Percentiles rank a stretch among this genome's conserved stretches.
These are phyloP conservation scores for Capreolus pygargus DNA, from an alignment of 2,113 vertebrate species.

Conservation along the genomic window DNA sequence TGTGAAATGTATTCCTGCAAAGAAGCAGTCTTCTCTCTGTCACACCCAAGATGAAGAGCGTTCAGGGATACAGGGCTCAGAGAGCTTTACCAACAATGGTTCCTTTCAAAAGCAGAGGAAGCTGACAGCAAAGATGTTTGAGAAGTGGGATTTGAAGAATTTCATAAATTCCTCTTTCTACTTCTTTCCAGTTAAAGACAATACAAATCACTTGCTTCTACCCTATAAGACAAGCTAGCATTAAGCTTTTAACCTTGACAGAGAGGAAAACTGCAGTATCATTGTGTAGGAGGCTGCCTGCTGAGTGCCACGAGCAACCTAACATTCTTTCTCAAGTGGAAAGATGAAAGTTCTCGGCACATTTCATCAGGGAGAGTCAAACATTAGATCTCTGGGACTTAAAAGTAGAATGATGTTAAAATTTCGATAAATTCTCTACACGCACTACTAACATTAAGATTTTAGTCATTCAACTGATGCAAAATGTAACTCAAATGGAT, in stretches of 20 bases:
- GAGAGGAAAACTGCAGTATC: neutral
- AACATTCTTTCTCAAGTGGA: conserved; percentile 39
- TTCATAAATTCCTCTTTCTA: conserved; percentile 40
- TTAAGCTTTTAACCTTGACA: conserved; percentile 53
- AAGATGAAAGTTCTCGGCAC: conserved; percentile 44
- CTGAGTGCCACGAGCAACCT: neutral
- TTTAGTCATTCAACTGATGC: conserved; percentile 22
- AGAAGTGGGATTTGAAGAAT: conserved; percentile 42
- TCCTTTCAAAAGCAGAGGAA: conserved; percentile 22
- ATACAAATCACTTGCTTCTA: conserved; percentile 27
- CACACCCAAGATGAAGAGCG: neutral
- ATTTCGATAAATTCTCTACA: conserved; percentile 36
- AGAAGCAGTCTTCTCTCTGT: neutral
- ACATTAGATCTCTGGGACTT: conserved; percentile 36
- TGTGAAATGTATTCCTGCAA: neutral
- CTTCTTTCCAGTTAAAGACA: conserved; percentile 49
- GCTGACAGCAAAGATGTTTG: conserved; percentile 33
- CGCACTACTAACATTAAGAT: conserved; percentile 29
- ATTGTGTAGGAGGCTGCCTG: neutral
- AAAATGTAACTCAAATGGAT: conserved; percentile 30
- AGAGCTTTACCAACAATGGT: neutral
- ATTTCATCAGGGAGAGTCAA: conserved; percentile 54
- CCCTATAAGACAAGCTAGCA: neutral
- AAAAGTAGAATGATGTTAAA: conserved; percentile 35
- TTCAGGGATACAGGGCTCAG: neutral